Percentiles rank a stretch among this genome's conserved stretches.
Evolutionary conservation across 2,797 vertebrate species (phyloP).

Genomic region (Hydrophis major): DNA sequence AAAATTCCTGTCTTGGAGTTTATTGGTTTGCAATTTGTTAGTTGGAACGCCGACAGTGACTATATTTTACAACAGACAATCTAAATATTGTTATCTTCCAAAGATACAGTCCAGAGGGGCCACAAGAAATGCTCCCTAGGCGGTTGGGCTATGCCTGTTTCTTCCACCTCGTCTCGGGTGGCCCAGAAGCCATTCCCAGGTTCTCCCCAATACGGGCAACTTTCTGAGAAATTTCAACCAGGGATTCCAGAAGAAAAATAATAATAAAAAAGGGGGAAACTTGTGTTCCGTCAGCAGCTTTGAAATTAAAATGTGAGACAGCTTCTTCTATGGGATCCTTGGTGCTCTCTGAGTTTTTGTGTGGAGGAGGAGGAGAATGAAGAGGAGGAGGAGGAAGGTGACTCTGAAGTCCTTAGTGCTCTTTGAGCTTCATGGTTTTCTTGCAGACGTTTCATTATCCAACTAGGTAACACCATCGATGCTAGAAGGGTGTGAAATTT

Average conservation of each 20-base stretch:
- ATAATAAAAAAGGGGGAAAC: too few relatives aligned
- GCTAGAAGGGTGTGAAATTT: neutral
- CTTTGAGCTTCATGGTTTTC: neutral
- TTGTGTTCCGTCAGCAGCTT: neutral
- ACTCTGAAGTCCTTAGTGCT: too few relatives aligned
- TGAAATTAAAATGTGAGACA: neutral
- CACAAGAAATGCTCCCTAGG: neutral
- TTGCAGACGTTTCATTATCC: neutral
- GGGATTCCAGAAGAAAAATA: too few relatives aligned
- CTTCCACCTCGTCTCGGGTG: neutral
- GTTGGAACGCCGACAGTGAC: too few relatives aligned
- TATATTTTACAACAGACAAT: too few relatives aligned
- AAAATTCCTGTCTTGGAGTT: too few relatives aligned
- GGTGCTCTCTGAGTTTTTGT: neutral
- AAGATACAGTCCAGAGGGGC: neutral
- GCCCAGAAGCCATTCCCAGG: neutral
- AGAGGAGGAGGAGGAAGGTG: too few relatives aligned
- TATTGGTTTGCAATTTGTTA: too few relatives aligned
- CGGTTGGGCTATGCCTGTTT: neutral
- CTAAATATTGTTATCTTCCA: neutral
- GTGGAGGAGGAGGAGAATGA: too few relatives aligned
- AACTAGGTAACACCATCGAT: neutral
- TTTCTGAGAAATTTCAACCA: neutral
- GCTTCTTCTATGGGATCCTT: neutral
- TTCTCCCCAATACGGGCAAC: neutral